Percentiles rank a stretch among this genome's conserved stretches.
Conservation (phyloP, 2,888 invertebrate species). For the Tuberolachnus salignus region DNA sequence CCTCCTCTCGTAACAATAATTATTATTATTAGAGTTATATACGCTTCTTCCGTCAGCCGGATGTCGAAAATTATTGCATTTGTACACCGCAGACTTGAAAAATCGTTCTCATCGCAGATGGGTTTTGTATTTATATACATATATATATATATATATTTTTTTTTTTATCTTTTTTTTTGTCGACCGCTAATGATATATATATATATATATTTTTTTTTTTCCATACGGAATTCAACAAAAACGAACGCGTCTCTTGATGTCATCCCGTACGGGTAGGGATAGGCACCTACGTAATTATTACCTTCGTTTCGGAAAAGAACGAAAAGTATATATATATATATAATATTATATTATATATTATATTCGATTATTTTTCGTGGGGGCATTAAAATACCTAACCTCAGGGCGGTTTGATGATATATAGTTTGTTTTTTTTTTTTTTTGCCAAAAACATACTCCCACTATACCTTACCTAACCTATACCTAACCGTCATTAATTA, state of each 20-base stretch:
- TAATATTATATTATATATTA: conserved; percentile 1
- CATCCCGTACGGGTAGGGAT: conserved; percentile 14
- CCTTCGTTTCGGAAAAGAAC: conserved; percentile 30
- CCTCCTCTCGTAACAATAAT: conserved; percentile 51
- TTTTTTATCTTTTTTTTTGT: conserved; percentile 1
- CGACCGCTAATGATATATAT: conserved; percentile 43
- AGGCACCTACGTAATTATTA: conserved; percentile 30
- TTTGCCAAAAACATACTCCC: conserved; percentile 34
- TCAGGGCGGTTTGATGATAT: conserved; percentile 33
- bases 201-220: conserved; percentile 18
- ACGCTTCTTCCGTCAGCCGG: conserved; percentile 54
- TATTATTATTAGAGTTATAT: conserved; percentile 50
- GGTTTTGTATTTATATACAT: conserved; percentile 20
- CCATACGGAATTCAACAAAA: conserved; percentile 21
- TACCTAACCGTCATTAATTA: conserved; percentile 7
- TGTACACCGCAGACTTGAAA: conserved; percentile 32
- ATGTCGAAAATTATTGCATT: conserved; percentile 56
- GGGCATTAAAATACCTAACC: conserved; percentile 33
- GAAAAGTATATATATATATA: conserved; percentile 9
- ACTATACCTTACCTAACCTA: no score
- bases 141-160: conserved; percentile 29
- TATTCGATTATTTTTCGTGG: conserved; percentile 43
- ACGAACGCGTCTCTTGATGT: conserved; percentile 48
- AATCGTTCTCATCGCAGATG: conserved; percentile 54
- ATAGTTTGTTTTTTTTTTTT: conserved; percentile 41